Evolutionary conservation across 2,797 vertebrate genomes (phyloP).

Genomic region (Propithecus perrieri): DNA sequence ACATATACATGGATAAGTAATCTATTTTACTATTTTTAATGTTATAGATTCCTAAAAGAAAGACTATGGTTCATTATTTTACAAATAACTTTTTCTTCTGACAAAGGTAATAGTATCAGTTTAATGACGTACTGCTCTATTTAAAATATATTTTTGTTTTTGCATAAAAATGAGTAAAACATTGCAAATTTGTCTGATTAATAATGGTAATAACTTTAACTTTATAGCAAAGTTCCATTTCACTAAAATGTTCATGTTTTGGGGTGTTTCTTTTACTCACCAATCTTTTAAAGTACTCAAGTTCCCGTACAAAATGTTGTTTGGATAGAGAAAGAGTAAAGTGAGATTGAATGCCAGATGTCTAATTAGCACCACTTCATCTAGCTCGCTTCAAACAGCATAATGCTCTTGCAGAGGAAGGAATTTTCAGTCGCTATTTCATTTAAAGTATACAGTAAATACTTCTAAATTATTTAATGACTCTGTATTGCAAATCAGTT

Average conservation of each 20-base stretch:
- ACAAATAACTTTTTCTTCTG: neutral
- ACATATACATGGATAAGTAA: neutral
- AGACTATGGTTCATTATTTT: neutral
- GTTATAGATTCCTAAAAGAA: neutral
- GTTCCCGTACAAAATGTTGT: slow-evolving; percentile 30
- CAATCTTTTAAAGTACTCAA: slow-evolving; percentile 22
- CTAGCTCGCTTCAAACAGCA: slow-evolving; percentile 50
- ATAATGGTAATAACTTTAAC: neutral
- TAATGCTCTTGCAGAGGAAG: slow-evolving; percentile 26
- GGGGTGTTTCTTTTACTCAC: neutral
- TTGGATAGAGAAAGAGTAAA: neutral
- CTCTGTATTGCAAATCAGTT: slow-evolving; percentile 26
- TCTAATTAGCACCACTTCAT: slow-evolving; percentile 69
- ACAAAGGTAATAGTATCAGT: neutral
- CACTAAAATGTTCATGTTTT: neutral
- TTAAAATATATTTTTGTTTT: neutral
- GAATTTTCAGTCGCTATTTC: slow-evolving; percentile 53
- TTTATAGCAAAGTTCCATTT: neutral
- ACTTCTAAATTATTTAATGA: slow-evolving; percentile 48
- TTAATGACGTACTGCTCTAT: neutral
- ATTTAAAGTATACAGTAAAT: slow-evolving; percentile 47
- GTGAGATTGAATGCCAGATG: slow-evolving; percentile 51
- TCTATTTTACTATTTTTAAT: neutral
- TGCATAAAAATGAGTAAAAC: neutral
- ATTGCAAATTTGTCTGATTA: neutral